Percentiles rank a stretch among this genome's conserved stretches.
These are phyloP conservation scores for Nothobranchius furzeri DNA, from an alignment of 2,113 vertebrate genomes.

Conservation along the genomic window DNA sequence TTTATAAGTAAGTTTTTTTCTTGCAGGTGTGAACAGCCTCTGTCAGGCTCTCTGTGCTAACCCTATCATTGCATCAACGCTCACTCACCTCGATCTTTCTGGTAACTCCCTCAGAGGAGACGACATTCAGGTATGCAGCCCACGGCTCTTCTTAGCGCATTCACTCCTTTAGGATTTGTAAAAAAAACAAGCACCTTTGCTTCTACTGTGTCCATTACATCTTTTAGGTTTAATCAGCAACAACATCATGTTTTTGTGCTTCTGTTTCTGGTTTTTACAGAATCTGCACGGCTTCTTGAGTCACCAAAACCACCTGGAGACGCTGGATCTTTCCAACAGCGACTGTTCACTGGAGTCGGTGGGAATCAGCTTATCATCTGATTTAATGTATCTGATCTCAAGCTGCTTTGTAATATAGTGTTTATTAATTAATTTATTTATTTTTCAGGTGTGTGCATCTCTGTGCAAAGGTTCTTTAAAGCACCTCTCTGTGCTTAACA, in stretches of 20 bases:
- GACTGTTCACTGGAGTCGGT: slow-evolving; percentile 94
- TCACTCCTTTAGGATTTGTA: no score
- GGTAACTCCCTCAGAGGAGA: slow-evolving; percentile 90
- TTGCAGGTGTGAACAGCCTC: slow-evolving; percentile 90
- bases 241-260: neutral
- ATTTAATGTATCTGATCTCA: neutral
- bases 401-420: neutral
- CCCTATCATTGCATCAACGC: slow-evolving; percentile 76
- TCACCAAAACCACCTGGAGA: slow-evolving; percentile 86
- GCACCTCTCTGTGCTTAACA: slow-evolving; percentile 88
- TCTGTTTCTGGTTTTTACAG: slow-evolving; percentile 58
- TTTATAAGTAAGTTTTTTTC: neutral
- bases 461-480: slow-evolving; percentile 90
- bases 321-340: slow-evolving; percentile 91
- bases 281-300: slow-evolving; percentile 92
- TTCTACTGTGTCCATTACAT: no score
- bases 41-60: slow-evolving; percentile 90
- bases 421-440: no score
- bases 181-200: no score
- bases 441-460: slow-evolving; percentile 85
- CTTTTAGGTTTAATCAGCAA: neutral
- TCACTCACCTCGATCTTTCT: slow-evolving; percentile 90
- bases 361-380: neutral
- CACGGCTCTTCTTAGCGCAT: no score
- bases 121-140: slow-evolving; percentile 84